phyloP scores from a whole-genome alignment of 2,113 vertebrate genomes.

The Rana temporaria region DNA sequence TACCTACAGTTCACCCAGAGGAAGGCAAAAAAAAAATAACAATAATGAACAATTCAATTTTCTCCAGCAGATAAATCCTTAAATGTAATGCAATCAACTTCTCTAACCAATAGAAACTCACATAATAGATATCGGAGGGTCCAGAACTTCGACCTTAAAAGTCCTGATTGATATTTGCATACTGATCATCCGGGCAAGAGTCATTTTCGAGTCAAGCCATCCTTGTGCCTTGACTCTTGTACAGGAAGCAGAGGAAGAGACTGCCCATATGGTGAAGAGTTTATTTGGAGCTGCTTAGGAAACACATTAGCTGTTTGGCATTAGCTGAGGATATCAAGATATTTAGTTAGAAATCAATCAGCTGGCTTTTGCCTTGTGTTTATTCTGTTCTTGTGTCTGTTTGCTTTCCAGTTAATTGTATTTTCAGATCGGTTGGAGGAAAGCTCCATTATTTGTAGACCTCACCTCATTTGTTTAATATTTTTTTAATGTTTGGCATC shows the following conservation, averaged over 20 bases:
- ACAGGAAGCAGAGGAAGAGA: conserved; percentile 26
- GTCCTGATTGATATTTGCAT: too few species aligned
- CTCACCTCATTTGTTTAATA: neutral
- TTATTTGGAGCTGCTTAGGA: conserved; percentile 8
- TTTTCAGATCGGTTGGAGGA: neutral
- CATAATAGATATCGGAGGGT: too few species aligned
- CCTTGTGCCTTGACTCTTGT: neutral
- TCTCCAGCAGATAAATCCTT: too few species aligned
- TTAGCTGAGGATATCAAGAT: conserved; percentile 11
- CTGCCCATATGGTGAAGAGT: neutral
- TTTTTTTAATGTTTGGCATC: too few species aligned
- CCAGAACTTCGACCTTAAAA: too few species aligned
- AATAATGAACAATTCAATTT: too few species aligned
- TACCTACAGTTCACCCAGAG: too few species aligned
- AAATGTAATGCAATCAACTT: too few species aligned
- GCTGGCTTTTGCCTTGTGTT: neutral
- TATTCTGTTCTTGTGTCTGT: neutral
- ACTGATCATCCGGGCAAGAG: neutral
- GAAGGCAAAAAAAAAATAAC: too few species aligned
- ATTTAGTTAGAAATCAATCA: conserved; percentile 12
- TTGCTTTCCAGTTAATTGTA: neutral
- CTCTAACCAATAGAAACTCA: too few species aligned
- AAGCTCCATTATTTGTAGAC: neutral
- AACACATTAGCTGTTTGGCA: conserved; percentile 6
- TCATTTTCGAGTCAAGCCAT: neutral